Conservation (phyloP, 2,888 invertebrate genomes). For the Podotricha telesiphe region DNA sequence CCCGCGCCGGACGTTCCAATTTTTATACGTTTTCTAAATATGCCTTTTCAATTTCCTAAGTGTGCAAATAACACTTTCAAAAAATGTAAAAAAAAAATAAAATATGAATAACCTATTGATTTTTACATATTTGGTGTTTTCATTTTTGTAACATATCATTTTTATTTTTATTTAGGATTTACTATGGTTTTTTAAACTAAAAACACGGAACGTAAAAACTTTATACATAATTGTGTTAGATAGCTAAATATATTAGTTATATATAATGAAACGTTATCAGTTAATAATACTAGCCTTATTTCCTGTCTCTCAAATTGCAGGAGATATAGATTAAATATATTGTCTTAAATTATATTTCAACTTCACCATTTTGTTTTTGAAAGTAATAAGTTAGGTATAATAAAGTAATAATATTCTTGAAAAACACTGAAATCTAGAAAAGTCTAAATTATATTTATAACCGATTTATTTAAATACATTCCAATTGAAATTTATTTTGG, state of each 20-base stretch:
- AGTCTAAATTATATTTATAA: background rate
- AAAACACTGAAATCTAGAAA: no score
- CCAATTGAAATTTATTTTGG: conserved; percentile 2
- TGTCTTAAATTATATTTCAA: no score
- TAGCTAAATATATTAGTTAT: conserved; percentile 17
- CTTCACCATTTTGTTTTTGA: no score
- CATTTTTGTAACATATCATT: conserved; percentile 14
- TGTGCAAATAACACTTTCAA: no score
- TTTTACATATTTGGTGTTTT: conserved; percentile 15
- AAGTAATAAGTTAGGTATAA: no score
- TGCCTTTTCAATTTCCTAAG: no score
- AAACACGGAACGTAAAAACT: background rate
- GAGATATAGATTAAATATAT: no score
- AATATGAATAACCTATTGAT: background rate
- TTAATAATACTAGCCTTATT: background rate
- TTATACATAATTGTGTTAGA: conserved; percentile 17
- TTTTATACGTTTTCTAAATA: no score
- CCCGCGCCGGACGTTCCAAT: no score
- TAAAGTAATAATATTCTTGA: no score
- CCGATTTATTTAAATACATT: conserved; percentile 16
- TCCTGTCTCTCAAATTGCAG: background rate
- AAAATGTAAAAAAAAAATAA: no score
- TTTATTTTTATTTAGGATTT: background rate
- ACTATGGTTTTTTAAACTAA: background rate
- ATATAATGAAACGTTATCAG: background rate